Evolutionary conservation across 2,113 vertebrate species (phyloP).

Genomic region (Eurypyga helias): DNA sequence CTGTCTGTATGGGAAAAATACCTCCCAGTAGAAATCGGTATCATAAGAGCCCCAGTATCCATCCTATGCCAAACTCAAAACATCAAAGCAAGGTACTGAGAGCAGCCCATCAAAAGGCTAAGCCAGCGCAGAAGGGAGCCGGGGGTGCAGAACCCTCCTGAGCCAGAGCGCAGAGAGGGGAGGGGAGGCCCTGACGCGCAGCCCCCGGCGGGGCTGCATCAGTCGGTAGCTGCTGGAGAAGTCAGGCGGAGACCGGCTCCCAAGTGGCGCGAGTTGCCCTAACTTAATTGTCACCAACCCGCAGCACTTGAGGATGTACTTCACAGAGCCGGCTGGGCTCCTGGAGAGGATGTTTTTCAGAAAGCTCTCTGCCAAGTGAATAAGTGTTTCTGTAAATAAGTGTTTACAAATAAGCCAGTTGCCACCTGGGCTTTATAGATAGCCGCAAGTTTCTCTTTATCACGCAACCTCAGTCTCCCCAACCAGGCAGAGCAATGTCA

Average conservation of each 20-base stretch:
- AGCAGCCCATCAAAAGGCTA: not conserved
- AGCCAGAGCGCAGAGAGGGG: not conserved
- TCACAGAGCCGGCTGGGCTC: not conserved
- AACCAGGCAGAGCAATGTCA: not conserved
- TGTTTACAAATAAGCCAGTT: not conserved
- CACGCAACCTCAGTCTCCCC: not conserved
- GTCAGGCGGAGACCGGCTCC: not conserved
- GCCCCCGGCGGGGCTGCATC: not conserved
- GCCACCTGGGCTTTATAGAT: not conserved
- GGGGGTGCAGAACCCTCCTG: too few species aligned
- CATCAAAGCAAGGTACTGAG: accelerated
- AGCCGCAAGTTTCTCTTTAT: not conserved
- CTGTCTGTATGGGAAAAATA: not conserved
- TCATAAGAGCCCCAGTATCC: not conserved
- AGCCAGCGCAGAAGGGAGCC: not conserved
- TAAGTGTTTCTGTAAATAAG: not conserved
- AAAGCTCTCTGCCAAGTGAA: not conserved
- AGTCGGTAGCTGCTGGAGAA: not conserved
- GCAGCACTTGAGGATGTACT: not conserved
- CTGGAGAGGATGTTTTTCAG: not conserved
- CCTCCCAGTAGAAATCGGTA: not conserved
- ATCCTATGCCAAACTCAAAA: not conserved
- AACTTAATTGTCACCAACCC: not conserved
- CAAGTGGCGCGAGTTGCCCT: accelerated
- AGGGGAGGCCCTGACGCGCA: not conserved